phyloP scores from a whole-genome alignment of 2,113 vertebrate genomes.

The Oncorhynchus mykiss region DNA sequence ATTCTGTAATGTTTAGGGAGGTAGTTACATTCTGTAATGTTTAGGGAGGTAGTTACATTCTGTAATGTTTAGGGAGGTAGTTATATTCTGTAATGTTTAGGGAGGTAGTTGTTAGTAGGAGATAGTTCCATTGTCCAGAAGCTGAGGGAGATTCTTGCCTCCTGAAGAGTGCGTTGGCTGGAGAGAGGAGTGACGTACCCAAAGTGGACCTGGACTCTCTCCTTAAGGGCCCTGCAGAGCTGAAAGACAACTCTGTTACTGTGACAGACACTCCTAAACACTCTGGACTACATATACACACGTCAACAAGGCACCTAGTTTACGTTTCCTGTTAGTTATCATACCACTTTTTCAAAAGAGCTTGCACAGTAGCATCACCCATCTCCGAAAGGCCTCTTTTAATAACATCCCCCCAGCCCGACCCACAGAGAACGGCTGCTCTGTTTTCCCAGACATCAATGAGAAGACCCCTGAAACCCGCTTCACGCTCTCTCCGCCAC shows the following conservation, averaged over 20 bases:
- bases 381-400: slow-evolving; percentile 32
- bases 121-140: too few species aligned
- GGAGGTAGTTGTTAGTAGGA: too few species aligned
- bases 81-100: too few species aligned
- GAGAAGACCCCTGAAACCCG: slow-evolving; percentile 44
- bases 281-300: not conserved
- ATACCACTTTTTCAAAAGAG: too few species aligned
- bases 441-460: slow-evolving; percentile 59
- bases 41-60: too few species aligned
- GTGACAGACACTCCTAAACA: not conserved
- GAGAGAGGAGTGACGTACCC: not conserved
- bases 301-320: not conserved
- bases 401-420: slow-evolving; percentile 45
- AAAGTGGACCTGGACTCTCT: not conserved
- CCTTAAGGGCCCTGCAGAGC: not conserved
- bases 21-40: too few species aligned
- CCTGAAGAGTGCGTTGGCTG: not conserved
- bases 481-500: slow-evolving; percentile 31
- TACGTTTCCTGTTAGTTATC: slow-evolving; percentile 17
- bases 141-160: not conserved
- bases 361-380: slow-evolving; percentile 42
- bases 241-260: not conserved
- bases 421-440: slow-evolving; percentile 55
- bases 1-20: too few species aligned
- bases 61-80: too few species aligned